Conservation (phyloP, 2,888 invertebrate species). For the Hecatera dysodea region DNA sequence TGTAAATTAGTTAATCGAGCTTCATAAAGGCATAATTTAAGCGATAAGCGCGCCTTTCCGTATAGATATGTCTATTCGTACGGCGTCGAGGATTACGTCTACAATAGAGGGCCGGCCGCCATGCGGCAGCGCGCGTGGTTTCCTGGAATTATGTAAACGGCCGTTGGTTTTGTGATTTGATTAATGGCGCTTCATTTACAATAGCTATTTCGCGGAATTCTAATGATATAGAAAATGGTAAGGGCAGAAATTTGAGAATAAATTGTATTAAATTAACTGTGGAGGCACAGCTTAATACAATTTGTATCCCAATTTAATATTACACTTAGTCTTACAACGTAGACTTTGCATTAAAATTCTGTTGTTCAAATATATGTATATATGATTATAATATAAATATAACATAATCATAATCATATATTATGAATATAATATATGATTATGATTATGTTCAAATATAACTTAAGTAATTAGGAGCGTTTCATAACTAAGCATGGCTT, state of each 20-base stretch:
- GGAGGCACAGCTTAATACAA: constrained; percentile 44
- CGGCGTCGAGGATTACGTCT: constrained; percentile 42
- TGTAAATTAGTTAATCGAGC: constrained; percentile 27
- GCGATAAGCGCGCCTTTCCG: constrained; percentile 15
- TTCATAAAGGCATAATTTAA: constrained; percentile 31
- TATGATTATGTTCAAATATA: constrained; percentile 51
- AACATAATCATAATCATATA: no score
- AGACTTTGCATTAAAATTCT: constrained; percentile 28
- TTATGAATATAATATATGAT: no score
- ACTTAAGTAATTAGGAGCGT: constrained; percentile 38
- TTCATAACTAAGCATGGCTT: constrained; percentile 36
- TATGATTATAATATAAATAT: no score
- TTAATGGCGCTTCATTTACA: constrained; percentile 76
- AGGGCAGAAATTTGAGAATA: constrained; percentile 51
- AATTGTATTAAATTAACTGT: constrained; percentile 61
- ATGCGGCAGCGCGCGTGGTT: constrained; percentile 65
- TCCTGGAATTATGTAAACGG: constrained; percentile 73
- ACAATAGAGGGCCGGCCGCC: constrained; percentile 63
- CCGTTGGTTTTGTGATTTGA: constrained; percentile 78
- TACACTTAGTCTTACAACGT: constrained; percentile 32
- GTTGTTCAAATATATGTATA: constrained; percentile 49
- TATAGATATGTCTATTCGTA: constrained; percentile 52
- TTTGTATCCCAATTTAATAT: constrained; percentile 52
- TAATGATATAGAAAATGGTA: constrained; percentile 66
- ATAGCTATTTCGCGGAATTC: constrained; percentile 70